Base-by-base conservation (phyloP, 2,888 invertebrate species). In the Caenorhabditis becei region DNA sequence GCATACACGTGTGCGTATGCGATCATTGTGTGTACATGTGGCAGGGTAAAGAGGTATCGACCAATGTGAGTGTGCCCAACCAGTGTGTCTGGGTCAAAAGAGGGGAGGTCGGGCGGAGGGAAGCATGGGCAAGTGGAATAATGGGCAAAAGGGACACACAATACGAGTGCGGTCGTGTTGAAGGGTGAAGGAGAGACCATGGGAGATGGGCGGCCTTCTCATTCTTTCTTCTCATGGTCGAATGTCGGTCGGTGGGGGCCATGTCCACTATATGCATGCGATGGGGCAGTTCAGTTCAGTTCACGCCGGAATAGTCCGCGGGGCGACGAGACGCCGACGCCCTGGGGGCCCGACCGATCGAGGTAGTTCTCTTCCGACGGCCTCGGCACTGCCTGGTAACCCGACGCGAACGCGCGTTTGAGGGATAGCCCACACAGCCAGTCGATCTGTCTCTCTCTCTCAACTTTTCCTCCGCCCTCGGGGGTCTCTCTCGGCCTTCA, bases 211-310 rank as follows among this genome's bases (percentile, higher is more conserved):
- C 23, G 53, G 62, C 49, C 51, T 24, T 56, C 61, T 62, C 26
- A 23, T 51, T 44, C 26, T 51, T 24, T 71, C 62, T 63, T 72
- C 72, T 72, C 72, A 72, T 72, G 72, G 72, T 72, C 72, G 63
- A 72, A 72, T 72, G 72, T 72, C 72, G 72, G 72, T 72, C 71
- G 71, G 58, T 53, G 37, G 35, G 67, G 70, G 51, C 70, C 59
- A 70, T 70, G 54, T 70, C 70, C 70, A 71, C 70, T 71, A 53
- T 71, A 71, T 71, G 62, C 70, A 61, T 61, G 69, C 56, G 69
- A 61, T 71, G 70, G 70, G 70, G 70, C 70, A 69, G 44, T 67
- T 59, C 70, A 47, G 26, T 24, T 24, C 37, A 44, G 37, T 24
- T 24, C 37, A 44, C 26, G 20, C 14, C 16, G 7, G 49, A 59